These are phyloP conservation scores for Poeciliopsis prolifica DNA, from an alignment of 2,113 vertebrate genomes.

Conservation along the genomic window DNA sequence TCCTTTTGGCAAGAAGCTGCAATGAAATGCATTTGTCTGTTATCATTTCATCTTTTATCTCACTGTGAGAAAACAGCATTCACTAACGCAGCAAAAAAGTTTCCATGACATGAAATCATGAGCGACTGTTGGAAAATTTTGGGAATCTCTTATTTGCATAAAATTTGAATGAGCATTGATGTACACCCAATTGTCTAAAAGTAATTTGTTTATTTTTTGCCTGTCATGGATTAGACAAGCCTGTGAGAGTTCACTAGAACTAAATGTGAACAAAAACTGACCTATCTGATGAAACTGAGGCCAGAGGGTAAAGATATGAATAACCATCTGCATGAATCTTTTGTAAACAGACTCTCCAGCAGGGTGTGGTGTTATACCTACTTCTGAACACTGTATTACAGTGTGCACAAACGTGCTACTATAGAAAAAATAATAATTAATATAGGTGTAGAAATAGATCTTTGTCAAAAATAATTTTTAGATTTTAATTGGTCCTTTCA, in stretches of 20 bases:
- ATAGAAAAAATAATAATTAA: neutral
- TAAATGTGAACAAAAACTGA: conserved; percentile 44
- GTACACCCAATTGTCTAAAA: conserved; percentile 42
- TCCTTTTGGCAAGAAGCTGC: neutral
- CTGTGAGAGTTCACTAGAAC: conserved; percentile 22
- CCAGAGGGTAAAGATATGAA: conserved; percentile 9
- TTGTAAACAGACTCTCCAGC: neutral
- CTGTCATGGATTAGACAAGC: conserved; percentile 35
- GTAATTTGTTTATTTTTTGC: conserved; percentile 62
- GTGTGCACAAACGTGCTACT: neutral
- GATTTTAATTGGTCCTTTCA: neutral
- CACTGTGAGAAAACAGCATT: conserved; percentile 7
- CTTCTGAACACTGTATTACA: neutral
- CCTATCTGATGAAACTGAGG: conserved; percentile 41
- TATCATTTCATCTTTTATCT: neutral
- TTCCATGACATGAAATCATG: conserved; percentile 15
- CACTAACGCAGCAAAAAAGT: conserved; percentile 41
- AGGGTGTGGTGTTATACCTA: neutral
- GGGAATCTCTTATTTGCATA: conserved; percentile 58
- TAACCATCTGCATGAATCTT: neutral
- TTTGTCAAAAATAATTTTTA: neutral
- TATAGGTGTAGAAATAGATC: neutral
- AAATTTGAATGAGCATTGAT: conserved; percentile 53
- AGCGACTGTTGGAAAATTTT: conserved; percentile 43
- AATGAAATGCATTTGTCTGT: neutral